Percentiles rank a stretch among this genome's conserved stretches.
These are phyloP conservation scores for Rosalia funebris DNA, from an alignment of 2,888 invertebrate genomes.

Conservation along the genomic window DNA sequence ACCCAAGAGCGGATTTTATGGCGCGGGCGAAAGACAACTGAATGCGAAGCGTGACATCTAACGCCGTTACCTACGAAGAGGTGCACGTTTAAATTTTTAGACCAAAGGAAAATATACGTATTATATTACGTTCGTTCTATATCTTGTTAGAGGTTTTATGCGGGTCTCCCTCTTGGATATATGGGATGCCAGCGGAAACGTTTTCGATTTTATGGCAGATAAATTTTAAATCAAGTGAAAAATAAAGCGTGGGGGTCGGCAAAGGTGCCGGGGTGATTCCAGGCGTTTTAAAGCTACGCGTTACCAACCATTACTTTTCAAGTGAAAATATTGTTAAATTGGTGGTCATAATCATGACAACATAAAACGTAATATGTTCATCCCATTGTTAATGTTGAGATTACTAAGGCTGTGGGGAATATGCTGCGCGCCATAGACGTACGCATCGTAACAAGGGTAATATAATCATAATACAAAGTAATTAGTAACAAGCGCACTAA, in stretches of 20 bases:
- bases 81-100: not conserved
- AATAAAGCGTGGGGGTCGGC: not conserved
- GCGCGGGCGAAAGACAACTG: slow-evolving; percentile 16
- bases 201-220: not conserved
- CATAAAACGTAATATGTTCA: no score
- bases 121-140: not conserved
- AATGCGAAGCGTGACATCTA: slow-evolving; percentile 8
- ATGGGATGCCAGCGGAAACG: not conserved
- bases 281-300: no score
- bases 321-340: no score
- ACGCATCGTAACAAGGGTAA: no score
- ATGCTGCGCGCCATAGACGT: no score
- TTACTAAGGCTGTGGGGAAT: no score
- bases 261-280: no score
- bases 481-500: no score
- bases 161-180: not conserved
- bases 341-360: no score
- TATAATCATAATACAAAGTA: no score
- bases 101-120: not conserved
- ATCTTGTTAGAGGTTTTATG: not conserved
- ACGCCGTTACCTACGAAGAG: not conserved
- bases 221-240: slow-evolving; percentile 2
- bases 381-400: no score
- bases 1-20: slow-evolving; percentile 16
- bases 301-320: no score